These are phyloP conservation scores for Helicolenus hilgendorfi DNA, from an alignment of 2,797 vertebrate species.

Conservation along the genomic window DNA sequence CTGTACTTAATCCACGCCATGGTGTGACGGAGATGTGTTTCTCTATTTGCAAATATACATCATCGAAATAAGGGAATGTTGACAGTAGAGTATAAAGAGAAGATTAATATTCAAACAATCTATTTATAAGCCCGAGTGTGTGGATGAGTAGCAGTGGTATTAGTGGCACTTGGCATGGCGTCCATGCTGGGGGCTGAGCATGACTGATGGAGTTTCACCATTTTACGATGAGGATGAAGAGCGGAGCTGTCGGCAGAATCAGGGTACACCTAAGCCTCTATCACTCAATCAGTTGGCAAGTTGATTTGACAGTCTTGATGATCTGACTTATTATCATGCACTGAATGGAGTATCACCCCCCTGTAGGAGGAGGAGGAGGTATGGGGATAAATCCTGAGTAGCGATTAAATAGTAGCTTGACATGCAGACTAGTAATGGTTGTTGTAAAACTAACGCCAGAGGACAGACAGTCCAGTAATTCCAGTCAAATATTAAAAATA, in stretches of 20 bases:
- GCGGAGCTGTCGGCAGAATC: constrained; percentile 67
- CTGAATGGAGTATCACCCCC: constrained; percentile 4
- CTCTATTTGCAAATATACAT: constrained; percentile 38
- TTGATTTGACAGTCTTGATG: constrained; percentile 57
- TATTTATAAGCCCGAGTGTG: constrained; percentile 78
- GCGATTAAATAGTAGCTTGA: constrained; percentile 31
- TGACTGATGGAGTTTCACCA: constrained; percentile 83
- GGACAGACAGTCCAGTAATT: constrained; percentile 11
- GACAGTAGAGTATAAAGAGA: constrained; percentile 23
- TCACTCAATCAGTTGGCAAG: constrained; percentile 54
- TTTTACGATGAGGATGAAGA: constrained; percentile 78
- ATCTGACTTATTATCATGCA: constrained; percentile 41
- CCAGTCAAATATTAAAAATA: not conserved
- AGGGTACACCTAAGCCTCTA: constrained; percentile 79
- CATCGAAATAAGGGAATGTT: constrained; percentile 30
- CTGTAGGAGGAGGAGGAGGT: constrained; percentile 11
- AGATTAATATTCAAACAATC: constrained; percentile 66
- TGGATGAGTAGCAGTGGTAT: constrained; percentile 77
- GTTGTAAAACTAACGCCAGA: constrained; percentile 8
- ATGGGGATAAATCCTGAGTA: constrained; percentile 11
- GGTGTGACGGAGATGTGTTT: constrained; percentile 17
- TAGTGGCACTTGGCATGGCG: constrained; percentile 75
- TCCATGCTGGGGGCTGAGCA: constrained; percentile 66
- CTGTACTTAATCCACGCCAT: constrained; percentile 36
- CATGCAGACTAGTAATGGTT: constrained; percentile 25